Conservation (phyloP, 2,888 invertebrate species). For the Lasiommata megera region DNA sequence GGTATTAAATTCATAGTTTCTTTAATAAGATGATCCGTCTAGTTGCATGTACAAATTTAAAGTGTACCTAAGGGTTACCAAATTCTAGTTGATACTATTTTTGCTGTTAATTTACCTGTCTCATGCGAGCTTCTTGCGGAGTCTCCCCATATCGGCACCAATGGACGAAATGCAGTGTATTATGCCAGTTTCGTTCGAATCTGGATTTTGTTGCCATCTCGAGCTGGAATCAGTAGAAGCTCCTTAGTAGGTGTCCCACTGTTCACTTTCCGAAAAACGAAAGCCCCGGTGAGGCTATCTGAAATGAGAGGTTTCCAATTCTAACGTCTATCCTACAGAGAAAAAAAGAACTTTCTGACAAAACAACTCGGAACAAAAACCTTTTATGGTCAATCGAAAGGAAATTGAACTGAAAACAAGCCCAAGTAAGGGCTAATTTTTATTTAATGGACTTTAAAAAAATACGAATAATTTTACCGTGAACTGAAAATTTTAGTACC, state of each 20-base stretch:
- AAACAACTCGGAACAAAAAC: constrained; percentile 29
- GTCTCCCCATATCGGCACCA: constrained; percentile 88
- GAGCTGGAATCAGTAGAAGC: constrained; percentile 81
- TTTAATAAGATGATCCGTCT: neutral
- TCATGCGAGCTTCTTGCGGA: constrained; percentile 84
- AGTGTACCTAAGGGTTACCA: neutral
- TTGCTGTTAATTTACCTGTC: constrained; percentile 80
- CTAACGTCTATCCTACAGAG: constrained; percentile 59
- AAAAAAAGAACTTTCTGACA: constrained; percentile 21
- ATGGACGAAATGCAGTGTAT: constrained; percentile 85
- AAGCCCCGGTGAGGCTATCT: constrained; percentile 75
- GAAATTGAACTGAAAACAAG: neutral
- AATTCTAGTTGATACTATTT: neutral
- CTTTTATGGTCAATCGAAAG: constrained; percentile 33
- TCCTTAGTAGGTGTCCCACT: constrained; percentile 75
- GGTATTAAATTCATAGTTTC: too few relatives aligned
- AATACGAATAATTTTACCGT: constrained; percentile 43
- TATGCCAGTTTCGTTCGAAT: constrained; percentile 84
- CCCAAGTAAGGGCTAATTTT: neutral
- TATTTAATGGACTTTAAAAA: constrained; percentile 1
- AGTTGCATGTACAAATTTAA: neutral
- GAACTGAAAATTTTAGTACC: constrained; percentile 14
- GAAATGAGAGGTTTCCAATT: constrained; percentile 80
- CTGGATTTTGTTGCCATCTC: constrained; percentile 80
- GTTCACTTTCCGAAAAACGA: constrained; percentile 67